Evolutionary conservation across 2,888 invertebrate species (phyloP).

Genomic region (Eudemis profundana): DNA sequence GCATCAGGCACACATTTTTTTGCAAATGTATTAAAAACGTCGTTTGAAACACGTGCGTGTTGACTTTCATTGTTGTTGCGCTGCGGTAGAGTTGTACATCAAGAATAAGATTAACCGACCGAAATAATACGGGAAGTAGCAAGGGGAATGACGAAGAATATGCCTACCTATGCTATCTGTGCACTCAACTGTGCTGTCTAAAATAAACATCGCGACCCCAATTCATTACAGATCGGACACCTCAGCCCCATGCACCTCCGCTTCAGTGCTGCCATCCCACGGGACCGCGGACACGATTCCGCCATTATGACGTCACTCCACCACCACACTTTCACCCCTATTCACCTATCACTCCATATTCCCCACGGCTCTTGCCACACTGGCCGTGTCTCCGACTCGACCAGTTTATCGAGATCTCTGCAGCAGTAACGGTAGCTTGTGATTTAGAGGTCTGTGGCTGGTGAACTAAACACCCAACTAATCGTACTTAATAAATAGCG

Average conservation of each 20-base stretch:
- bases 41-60: too few species aligned
- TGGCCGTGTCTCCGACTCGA: not conserved
- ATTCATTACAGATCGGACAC: conserved; percentile 5
- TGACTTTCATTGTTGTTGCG: too few species aligned
- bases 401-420: conserved; percentile 5
- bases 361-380: not conserved
- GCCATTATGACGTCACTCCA: conserved; percentile 36
- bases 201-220: conserved; percentile 11
- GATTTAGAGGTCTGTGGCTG: not conserved
- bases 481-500: conserved; percentile 35
- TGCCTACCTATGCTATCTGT: too few species aligned
- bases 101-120: too few species aligned
- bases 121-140: not conserved
- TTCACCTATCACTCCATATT: not conserved
- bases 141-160: not conserved
- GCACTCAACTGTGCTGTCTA: not conserved
- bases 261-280: conserved; percentile 5
- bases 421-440: not conserved
- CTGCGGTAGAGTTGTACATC: too few species aligned
- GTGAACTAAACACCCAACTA: conserved; percentile 10
- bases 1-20: too few species aligned
- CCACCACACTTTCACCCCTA: conserved; percentile 6
- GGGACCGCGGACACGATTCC: conserved; percentile 28
- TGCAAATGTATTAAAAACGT: too few species aligned
- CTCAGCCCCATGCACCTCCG: conserved; percentile 21